phyloP scores from a whole-genome alignment of 1,140 invertebrate species.

The Zaprionus camerounensis region DNA sequence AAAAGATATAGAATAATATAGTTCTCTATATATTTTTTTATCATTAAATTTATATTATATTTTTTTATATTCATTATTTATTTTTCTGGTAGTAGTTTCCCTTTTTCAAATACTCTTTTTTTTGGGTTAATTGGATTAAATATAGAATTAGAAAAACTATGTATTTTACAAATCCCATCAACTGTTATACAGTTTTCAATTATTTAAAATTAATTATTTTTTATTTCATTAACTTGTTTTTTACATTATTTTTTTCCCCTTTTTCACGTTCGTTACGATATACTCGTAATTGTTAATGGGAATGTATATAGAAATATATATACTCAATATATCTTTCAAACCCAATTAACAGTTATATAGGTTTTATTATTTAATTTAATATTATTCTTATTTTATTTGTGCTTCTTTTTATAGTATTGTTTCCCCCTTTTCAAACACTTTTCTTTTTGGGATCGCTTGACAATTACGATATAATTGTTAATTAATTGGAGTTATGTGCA shows the following conservation, averaged over 20 bases:
- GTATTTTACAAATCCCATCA: no score
- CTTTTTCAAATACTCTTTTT: no score
- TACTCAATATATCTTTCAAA: no score
- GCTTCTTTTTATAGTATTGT: not conserved
- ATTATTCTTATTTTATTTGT: not conserved
- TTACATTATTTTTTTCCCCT: not conserved
- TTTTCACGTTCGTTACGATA: slow-evolving; percentile 30
- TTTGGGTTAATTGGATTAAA: no score
- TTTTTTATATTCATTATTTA: no score
- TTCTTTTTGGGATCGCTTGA: slow-evolving; percentile 5
- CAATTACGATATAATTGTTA: slow-evolving; percentile 54
- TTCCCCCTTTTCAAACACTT: not conserved
- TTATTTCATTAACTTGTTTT: not conserved
- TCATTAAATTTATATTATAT: no score
- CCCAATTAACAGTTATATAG: no score
- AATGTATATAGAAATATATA: no score
- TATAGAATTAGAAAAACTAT: no score
- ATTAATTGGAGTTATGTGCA: slow-evolving; percentile 42
- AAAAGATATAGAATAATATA: no score
- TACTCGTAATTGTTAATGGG: slow-evolving; percentile 55
- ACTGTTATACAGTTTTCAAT: not conserved
- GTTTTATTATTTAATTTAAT: not conserved
- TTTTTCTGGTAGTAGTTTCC: no score
- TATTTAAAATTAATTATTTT: not conserved
- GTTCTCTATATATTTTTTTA: no score